Evolutionary conservation across 1,140 invertebrate species (phyloP), one percentile per base, ranked within the genome.

Genomic region (Listronotus bonariensis): DNA sequence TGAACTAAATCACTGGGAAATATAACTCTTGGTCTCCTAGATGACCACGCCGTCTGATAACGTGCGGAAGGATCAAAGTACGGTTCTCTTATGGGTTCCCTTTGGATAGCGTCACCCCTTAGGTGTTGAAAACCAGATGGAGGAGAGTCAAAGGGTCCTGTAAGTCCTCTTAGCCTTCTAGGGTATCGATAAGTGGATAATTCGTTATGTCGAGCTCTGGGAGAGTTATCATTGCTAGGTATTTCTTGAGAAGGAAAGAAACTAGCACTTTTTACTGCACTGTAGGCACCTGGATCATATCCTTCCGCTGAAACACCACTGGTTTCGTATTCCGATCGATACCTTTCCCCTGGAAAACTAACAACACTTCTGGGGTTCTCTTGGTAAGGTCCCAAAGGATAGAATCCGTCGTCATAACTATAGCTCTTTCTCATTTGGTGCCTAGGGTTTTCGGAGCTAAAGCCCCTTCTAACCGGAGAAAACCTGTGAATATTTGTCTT

Each of bases 1-100:
- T 74, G 69, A 8, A 79, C 76, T 57, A 77, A 53, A 70, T 79
- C 77, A 34, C 76, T 74, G 11, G 77, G 77, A 66, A 79, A 79
- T 45, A 79, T 79, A 4, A 79, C 77, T 45, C 76, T 61, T 0
- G 77, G 77, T 49, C 75, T 62, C 57, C 76, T 72, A n/a, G 70
- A 72, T 20, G 68, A 59, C 74, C 73, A 74, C 41, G 66, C 66
- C 12, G 53, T 59, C 20, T 72, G 72, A 41, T 57, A 70, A 11
- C 71, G 42, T 0, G 71, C 60, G 14, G 70, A 70, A 12, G 71
- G 71, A 43, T 73, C 70, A 49, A 66, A 73, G 53, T 68, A 72
- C 8, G 68, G 52, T 48, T 71, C 69, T 26, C 65, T 54, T 14
- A 54, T 12, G 3, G 34, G 11, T 36, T 36, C 34, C 34, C 34